A percentile compares a stretch with the other conserved stretches of the same genome.
These are phyloP conservation scores for Acrossocheilus fasciatus DNA, from an alignment of 2,797 vertebrate genomes.

Conservation along the genomic window DNA sequence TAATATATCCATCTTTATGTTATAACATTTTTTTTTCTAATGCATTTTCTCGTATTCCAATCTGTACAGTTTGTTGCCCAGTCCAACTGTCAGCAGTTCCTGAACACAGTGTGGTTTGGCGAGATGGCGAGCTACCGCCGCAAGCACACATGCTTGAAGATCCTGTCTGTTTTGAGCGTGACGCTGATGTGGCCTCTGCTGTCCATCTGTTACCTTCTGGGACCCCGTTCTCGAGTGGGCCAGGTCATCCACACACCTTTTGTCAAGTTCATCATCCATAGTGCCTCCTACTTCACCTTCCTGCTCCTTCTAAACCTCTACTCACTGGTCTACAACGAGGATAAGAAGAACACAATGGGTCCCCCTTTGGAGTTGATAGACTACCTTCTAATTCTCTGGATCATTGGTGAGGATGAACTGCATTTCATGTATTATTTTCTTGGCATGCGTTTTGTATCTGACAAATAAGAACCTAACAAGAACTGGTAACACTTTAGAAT, in stretches of 20 bases:
- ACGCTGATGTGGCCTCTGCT: slow-evolving; percentile 94
- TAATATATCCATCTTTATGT: background rate
- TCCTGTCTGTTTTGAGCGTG: slow-evolving; percentile 92
- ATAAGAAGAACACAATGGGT: slow-evolving; percentile 95
- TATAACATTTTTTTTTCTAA: background rate
- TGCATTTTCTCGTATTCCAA: background rate
- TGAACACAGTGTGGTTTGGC: slow-evolving; percentile 99
- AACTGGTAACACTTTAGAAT: too few species aligned
- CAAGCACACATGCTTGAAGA: slow-evolving; percentile 96
- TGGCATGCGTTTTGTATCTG: background rate
- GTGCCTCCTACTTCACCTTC: slow-evolving; percentile 98
- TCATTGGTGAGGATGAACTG: slow-evolving; percentile 84
- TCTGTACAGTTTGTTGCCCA: slow-evolving; percentile 94
- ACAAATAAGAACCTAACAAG: background rate
- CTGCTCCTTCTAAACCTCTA: slow-evolving; percentile 95
- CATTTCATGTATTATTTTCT: background rate
- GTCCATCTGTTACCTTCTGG: slow-evolving; percentile 95
- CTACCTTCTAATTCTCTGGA: slow-evolving; percentile 96
- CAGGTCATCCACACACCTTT: slow-evolving; percentile 98
- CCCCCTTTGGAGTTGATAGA: slow-evolving; percentile 93
- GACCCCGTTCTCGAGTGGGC: slow-evolving; percentile 93
- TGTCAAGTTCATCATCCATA: slow-evolving; percentile 99
- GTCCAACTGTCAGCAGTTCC: slow-evolving; percentile 99
- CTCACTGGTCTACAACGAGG: slow-evolving; percentile 95
- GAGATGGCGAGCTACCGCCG: slow-evolving; percentile 96